Conservation (phyloP, 2,113 vertebrate species). For the Emberiza fucata region DNA sequence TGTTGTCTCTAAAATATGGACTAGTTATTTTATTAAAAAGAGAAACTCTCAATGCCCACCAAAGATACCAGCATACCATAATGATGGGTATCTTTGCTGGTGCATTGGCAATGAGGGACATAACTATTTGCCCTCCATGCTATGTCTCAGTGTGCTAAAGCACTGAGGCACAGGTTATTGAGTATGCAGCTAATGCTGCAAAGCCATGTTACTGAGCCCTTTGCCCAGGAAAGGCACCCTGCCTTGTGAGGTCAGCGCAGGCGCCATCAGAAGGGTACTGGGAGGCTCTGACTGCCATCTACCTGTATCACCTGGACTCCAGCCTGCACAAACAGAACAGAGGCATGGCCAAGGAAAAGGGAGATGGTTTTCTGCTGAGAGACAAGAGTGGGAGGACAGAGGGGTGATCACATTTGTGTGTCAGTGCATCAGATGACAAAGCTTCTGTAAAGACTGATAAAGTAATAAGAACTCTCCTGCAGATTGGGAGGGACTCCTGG, state of each 20-base stretch:
- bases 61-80: neutral
- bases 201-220: neutral
- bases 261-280: neutral
- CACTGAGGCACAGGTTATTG: neutral
- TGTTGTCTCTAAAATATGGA: neutral
- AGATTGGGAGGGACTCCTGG: neutral
- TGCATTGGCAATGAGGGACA: neutral
- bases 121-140: neutral
- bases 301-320: neutral
- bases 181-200: neutral
- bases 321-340: neutral
- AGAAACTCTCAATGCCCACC: neutral
- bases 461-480: neutral
- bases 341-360: neutral
- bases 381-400: neutral
- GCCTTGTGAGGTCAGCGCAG: neutral
- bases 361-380: neutral
- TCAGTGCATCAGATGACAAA: neutral
- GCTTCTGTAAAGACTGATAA: neutral
- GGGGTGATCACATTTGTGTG: neutral
- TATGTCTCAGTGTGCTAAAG: neutral
- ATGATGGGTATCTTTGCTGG: neutral
- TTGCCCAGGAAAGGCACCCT: neutral
- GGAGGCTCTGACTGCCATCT: accelerated
- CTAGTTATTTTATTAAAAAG: neutral